A percentile compares a stretch with the other conserved stretches of the same genome.
Evolutionary conservation across 2,797 vertebrate species (phyloP).

Genomic region (Smutsia temminckii): DNA sequence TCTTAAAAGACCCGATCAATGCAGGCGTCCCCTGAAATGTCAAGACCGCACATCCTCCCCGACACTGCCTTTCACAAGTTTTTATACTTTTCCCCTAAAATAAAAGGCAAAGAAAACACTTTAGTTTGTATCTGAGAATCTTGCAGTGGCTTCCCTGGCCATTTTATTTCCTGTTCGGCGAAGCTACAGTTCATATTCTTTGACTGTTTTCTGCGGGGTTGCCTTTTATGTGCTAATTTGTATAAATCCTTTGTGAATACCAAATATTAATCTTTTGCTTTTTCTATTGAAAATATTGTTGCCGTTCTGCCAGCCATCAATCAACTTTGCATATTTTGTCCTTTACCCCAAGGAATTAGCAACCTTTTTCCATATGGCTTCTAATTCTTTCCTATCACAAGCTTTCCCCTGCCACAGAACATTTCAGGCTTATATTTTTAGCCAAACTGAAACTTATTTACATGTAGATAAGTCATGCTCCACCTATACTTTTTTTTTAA

Average conservation of each 20-base stretch:
- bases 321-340: neutral
- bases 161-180: neutral
- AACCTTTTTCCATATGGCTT: neutral
- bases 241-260: neutral
- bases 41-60: neutral
- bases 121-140: neutral
- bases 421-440: neutral
- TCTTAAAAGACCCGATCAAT: neutral
- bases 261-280: neutral
- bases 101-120: neutral
- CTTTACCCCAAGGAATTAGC: neutral
- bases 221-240: neutral
- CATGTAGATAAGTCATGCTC: fast-evolving
- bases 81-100: neutral
- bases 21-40: neutral
- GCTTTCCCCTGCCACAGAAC: neutral
- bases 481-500: fast-evolving
- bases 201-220: neutral
- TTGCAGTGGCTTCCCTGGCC: neutral
- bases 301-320: neutral
- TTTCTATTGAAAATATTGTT: neutral
- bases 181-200: fast-evolving
- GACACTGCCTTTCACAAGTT: neutral
- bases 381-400: neutral
- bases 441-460: too few relatives aligned